Evolutionary conservation across 2,888 invertebrate species (phyloP).

Genomic region (Cecidostiba fungosa): DNA sequence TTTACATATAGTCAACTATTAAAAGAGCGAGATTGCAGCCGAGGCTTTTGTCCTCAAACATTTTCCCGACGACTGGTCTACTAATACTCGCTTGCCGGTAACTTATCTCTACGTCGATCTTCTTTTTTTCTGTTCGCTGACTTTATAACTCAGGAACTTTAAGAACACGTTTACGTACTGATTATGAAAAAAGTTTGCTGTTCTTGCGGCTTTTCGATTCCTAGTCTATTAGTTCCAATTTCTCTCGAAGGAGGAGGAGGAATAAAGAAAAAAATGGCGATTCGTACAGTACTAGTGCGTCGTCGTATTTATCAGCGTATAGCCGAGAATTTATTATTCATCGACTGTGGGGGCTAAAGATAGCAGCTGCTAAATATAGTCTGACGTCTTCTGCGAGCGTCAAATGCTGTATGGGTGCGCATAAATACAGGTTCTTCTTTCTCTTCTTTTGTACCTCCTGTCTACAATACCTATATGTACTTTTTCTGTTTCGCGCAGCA

Average conservation of each 20-base stretch:
- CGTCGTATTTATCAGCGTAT: slow-evolving; percentile 75
- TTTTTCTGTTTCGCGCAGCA: background rate
- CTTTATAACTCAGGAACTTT: background rate
- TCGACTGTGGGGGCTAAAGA: slow-evolving; percentile 72
- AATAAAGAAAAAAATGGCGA: slow-evolving; percentile 6
- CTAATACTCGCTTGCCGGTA: background rate
- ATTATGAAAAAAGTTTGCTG: background rate
- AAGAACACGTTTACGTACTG: background rate
- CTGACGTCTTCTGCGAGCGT: slow-evolving; percentile 64
- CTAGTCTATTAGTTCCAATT: background rate
- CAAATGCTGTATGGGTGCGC: slow-evolving; percentile 13
- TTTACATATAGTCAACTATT: slow-evolving; percentile 53
- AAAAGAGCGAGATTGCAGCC: slow-evolving; percentile 36
- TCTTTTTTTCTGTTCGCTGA: background rate
- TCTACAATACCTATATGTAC: background rate
- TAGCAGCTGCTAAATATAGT: slow-evolving; percentile 75
- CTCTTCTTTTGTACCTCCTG: background rate
- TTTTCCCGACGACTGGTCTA: slow-evolving; percentile 20
- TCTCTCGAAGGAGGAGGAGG: background rate
- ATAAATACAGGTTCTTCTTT: background rate
- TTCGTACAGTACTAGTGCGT: slow-evolving; percentile 69
- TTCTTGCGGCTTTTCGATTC: background rate
- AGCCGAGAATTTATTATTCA: slow-evolving; percentile 76
- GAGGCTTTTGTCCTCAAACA: slow-evolving; percentile 37
- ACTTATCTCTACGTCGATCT: slow-evolving; percentile 20